These are phyloP conservation scores for Hydrozoanthus gracilis DNA, from an alignment of 92 coral and sea anemone genomes.

Conservation along the genomic window DNA sequence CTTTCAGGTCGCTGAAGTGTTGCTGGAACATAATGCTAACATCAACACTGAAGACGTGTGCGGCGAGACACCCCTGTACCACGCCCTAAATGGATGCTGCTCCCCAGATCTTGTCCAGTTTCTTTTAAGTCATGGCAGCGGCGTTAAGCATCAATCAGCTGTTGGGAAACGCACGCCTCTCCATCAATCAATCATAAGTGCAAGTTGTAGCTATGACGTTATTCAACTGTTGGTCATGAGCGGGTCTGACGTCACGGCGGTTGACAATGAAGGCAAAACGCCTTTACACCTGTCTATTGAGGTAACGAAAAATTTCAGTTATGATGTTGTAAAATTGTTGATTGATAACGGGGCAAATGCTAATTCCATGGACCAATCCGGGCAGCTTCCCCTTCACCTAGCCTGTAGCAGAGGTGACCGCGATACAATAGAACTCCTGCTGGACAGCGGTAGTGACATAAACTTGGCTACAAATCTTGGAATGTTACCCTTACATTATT, in stretches of 20 bases:
- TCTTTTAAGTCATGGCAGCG: slow-evolving; percentile 26
- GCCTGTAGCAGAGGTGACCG: slow-evolving; percentile 35
- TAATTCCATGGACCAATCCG: slow-evolving; percentile 36
- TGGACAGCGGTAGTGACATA: slow-evolving; percentile 38
- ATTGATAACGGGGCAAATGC: slow-evolving; percentile 39
- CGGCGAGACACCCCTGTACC: slow-evolving; percentile 44
- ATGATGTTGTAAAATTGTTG: slow-evolving; percentile 41
- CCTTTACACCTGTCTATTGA: slow-evolving; percentile 57
- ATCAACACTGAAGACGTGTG: slow-evolving; percentile 15
- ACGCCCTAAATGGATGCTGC: slow-evolving; percentile 44
- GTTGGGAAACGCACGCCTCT: slow-evolving; percentile 20
- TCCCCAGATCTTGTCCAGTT: slow-evolving; percentile 39
- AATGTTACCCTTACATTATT: slow-evolving; percentile 23
- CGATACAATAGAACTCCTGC: slow-evolving; percentile 23
- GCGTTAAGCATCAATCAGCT: slow-evolving; percentile 4
- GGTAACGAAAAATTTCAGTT: slow-evolving; percentile 44
- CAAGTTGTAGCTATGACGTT: slow-evolving; percentile 21
- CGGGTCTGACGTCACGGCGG: slow-evolving; percentile 26
- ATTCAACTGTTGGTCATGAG: slow-evolving; percentile 15
- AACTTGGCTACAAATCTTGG: slow-evolving; percentile 35
- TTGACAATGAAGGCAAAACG: slow-evolving; percentile 42
- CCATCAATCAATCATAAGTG: slow-evolving; percentile 25
- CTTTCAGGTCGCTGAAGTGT: slow-evolving; percentile 31
- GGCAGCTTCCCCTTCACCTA: slow-evolving; percentile 42
- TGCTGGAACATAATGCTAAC: not conserved